Percentiles rank a stretch among this genome's conserved stretches.
phyloP scores from a whole-genome alignment of 2,888 invertebrate genomes.

The Tinea semifulvella region DNA sequence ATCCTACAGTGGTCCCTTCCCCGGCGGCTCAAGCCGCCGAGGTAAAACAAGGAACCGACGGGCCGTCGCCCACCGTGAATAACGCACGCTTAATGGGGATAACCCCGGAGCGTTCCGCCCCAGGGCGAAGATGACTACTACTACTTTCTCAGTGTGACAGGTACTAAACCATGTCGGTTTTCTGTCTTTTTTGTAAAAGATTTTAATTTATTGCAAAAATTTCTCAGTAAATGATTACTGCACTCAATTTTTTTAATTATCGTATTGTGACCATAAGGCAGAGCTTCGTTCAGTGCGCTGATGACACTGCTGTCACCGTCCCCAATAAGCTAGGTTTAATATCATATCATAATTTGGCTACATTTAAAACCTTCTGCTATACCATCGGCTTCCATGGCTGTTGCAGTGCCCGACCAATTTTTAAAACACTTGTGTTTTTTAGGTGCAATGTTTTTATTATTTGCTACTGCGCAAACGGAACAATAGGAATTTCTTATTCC shows the following conservation, averaged over 20 bases:
- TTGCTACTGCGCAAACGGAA: neutral
- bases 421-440: conserved; percentile 14
- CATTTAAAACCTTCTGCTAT: conserved; percentile 13
- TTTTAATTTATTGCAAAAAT: conserved; percentile 12
- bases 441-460: neutral
- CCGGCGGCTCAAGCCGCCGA: no score
- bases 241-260: conserved; percentile 13
- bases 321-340: conserved; percentile 10
- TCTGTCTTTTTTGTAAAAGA: conserved; percentile 2
- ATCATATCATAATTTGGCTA: conserved; percentile 8
- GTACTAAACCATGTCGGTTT: conserved; percentile 12
- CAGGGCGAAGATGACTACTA: no score
- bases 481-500: conserved; percentile 15
- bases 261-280: conserved; percentile 8
- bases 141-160: conserved; percentile 5
- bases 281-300: neutral
- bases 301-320: conserved; percentile 12
- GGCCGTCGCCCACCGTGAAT: no score
- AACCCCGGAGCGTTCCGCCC: no score
- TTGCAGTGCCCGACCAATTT: conserved; percentile 14
- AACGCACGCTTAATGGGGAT: no score
- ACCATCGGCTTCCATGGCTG: conserved; percentile 16
- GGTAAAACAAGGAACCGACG: no score
- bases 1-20: no score
- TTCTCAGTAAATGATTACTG: conserved; percentile 14